A percentile compares a stretch with the other conserved stretches of the same genome.
Evolutionary conservation across 2,888 invertebrate genomes (phyloP).

Genomic region (Ctena decussata): DNA sequence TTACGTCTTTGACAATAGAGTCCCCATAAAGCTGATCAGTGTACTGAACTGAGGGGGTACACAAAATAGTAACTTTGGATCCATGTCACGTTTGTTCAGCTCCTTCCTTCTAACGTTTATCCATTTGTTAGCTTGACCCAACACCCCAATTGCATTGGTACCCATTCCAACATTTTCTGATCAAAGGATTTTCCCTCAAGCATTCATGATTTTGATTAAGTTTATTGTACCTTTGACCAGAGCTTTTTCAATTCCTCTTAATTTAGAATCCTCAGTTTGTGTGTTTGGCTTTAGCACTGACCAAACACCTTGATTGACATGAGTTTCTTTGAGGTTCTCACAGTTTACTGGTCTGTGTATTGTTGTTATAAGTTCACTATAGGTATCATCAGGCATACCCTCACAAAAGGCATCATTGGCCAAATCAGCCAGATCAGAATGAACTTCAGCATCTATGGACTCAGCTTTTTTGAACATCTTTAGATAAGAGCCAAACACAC

Average conservation of each 20-base stretch:
- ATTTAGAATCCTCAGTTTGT: conserved; percentile 36
- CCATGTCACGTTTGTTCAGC: conserved; percentile 32
- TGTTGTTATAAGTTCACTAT: conserved; percentile 3
- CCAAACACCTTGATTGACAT: conserved; percentile 32
- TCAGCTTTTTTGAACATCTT: conserved; percentile 22
- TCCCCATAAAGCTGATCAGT: conserved; percentile 38
- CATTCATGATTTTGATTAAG: conserved; percentile 25
- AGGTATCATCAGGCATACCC: conserved; percentile 33
- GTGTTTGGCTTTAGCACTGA: conserved; percentile 16
- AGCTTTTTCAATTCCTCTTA: conserved; percentile 36
- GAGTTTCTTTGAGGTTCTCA: conserved; percentile 7
- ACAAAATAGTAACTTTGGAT: conserved; percentile 38
- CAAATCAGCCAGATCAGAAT: neutral
- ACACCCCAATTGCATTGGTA: conserved; percentile 10
- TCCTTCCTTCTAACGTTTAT: conserved; percentile 18
- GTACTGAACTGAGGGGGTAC: conserved; percentile 31
- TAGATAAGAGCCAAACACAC: conserved; percentile 16
- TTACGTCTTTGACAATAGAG: conserved; percentile 30
- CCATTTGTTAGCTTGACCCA: conserved; percentile 38
- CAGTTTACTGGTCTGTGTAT: conserved; percentile 35
- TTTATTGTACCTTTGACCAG: conserved; percentile 37
- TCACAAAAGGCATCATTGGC: conserved; percentile 28
- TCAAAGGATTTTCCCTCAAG: neutral
- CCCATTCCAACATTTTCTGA: neutral
- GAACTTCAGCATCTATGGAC: neutral